Evolutionary conservation across 2,113 vertebrate species (phyloP).

Genomic region (Corythaeola cristata): DNA sequence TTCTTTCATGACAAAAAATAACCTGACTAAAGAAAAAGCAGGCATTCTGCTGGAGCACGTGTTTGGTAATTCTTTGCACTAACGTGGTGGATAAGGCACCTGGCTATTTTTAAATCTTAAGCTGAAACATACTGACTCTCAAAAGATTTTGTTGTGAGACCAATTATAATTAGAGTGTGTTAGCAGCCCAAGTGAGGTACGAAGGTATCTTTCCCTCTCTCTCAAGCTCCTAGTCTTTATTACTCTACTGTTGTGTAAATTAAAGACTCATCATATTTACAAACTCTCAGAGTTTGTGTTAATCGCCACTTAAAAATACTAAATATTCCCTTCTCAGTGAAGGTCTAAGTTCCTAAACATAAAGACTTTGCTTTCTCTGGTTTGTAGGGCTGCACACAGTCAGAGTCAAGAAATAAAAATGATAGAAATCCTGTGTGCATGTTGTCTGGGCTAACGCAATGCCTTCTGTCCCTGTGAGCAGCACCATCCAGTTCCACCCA

Average conservation of each 20-base stretch:
- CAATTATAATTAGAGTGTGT: background rate
- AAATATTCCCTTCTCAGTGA: background rate
- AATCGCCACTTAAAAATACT: background rate
- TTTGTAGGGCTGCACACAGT: background rate
- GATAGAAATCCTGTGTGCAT: background rate
- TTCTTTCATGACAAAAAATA: slow-evolving; percentile 31
- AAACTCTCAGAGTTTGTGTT: background rate
- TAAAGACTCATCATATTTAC: background rate
- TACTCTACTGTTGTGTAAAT: slow-evolving; percentile 29
- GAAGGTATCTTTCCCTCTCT: background rate
- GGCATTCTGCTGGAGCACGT: background rate
- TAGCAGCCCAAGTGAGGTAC: background rate
- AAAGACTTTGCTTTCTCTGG: background rate
- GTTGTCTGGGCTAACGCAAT: background rate
- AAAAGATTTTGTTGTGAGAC: background rate
- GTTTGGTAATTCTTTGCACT: background rate
- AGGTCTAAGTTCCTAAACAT: background rate
- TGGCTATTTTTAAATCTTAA: background rate
- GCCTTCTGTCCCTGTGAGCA: background rate
- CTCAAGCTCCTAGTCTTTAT: background rate
- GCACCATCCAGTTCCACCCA: background rate
- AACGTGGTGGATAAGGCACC: background rate
- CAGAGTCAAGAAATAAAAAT: background rate
- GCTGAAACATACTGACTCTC: background rate
- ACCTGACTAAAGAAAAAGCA: background rate